Percentiles rank a stretch among this genome's conserved stretches.
These are phyloP conservation scores for Orthosia incerta DNA, from an alignment of 2,888 invertebrate genomes.

Conservation along the genomic window DNA sequence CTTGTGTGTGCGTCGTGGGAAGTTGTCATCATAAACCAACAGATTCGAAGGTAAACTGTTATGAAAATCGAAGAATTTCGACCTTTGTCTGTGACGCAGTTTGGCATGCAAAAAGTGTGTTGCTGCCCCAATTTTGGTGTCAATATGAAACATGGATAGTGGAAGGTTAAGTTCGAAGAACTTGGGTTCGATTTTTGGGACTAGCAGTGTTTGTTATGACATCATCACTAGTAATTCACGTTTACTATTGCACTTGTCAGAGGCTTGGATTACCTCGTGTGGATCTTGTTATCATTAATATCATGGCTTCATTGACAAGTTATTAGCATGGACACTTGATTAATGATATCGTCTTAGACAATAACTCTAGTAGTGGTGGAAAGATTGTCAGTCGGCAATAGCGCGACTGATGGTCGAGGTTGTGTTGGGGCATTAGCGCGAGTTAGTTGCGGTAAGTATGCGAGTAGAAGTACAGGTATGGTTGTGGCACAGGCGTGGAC, in stretches of 20 bases:
- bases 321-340: constrained; percentile 3
- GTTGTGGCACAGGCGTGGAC: constrained; percentile 12
- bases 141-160: background rate
- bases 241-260: background rate
- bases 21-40: constrained; percentile 1
- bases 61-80: background rate
- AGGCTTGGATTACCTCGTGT: background rate
- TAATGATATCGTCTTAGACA: background rate
- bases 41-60: constrained; percentile 34
- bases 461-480: background rate
- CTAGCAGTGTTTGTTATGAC: background rate
- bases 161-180: background rate
- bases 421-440: background rate
- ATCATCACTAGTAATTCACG: background rate
- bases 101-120: constrained; percentile 20
- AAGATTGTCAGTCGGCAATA: background rate
- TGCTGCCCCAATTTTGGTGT: constrained; percentile 9
- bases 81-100: constrained; percentile 5
- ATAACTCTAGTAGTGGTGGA: background rate
- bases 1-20: constrained; percentile 9
- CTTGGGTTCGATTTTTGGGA: constrained; percentile 36
- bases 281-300: background rate
- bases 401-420: background rate
- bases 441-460: background rate
- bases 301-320: constrained; percentile 16